These are phyloP conservation scores for Drosophila melanica DNA, from an alignment of 1,140 invertebrate genomes.

Conservation along the genomic window DNA sequence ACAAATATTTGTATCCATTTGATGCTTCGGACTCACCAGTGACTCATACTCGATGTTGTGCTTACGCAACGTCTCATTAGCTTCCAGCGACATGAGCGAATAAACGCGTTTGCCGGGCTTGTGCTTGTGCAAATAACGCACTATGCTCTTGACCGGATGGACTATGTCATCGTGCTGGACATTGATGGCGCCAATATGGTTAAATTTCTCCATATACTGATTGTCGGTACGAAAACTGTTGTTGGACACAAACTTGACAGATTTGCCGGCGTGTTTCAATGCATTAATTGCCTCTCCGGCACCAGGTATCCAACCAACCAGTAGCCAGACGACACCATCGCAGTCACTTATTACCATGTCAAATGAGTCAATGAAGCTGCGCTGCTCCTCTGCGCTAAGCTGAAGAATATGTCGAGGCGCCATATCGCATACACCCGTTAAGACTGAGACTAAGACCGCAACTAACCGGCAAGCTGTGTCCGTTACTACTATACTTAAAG, in stretches of 20 bases:
- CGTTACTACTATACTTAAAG: neutral
- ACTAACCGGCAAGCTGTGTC: neutral
- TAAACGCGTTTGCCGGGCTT: constrained; percentile 58
- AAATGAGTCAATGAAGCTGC: constrained; percentile 68
- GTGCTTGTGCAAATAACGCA: constrained; percentile 64
- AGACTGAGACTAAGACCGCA: constrained; percentile 3
- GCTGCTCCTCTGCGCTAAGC: constrained; percentile 60
- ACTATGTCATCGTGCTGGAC: constrained; percentile 64
- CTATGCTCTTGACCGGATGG: constrained; percentile 74
- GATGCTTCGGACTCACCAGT: constrained; percentile 49
- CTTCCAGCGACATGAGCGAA: constrained; percentile 67
- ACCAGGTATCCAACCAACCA: constrained; percentile 84
- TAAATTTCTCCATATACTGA: constrained; percentile 78
- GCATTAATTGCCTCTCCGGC: constrained; percentile 85
- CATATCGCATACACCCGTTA: constrained; percentile 36
- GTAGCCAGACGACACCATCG: constrained; percentile 72
- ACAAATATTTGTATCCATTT: neutral
- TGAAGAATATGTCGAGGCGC: constrained; percentile 71
- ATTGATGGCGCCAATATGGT: constrained; percentile 57
- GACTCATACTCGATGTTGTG: constrained; percentile 69
- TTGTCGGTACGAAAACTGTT: constrained; percentile 85
- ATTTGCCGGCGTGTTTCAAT: constrained; percentile 87
- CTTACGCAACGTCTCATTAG: constrained; percentile 73
- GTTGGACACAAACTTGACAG: constrained; percentile 89
- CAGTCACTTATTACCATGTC: constrained; percentile 70